Conservation (phyloP, 2,888 invertebrate genomes). For the Erebia epiphron region DNA sequence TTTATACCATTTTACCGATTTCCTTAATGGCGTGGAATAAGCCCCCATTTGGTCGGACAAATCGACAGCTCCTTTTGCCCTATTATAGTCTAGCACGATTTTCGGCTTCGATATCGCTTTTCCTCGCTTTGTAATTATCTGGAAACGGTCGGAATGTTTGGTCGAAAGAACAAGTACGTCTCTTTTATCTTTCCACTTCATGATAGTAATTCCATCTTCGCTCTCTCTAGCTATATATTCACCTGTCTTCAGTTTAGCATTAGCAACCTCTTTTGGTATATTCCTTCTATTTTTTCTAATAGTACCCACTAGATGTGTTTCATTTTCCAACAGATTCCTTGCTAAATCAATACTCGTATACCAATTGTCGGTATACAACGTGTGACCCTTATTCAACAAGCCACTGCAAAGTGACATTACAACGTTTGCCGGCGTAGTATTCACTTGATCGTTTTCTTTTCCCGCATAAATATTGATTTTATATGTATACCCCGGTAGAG, state of each 20-base stretch:
- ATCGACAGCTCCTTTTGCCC: slow-evolving; percentile 32
- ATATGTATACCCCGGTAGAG: slow-evolving; percentile 48
- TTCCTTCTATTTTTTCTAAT: slow-evolving; percentile 38
- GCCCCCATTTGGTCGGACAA: slow-evolving; percentile 43
- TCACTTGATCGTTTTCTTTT: slow-evolving; percentile 44
- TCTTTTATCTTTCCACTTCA: slow-evolving; percentile 41
- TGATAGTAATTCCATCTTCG: slow-evolving; percentile 38
- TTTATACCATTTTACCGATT: slow-evolving; percentile 44
- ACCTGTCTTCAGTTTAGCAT: slow-evolving; percentile 40
- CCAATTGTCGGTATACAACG: slow-evolving; percentile 46
- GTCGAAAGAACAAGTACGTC: slow-evolving; percentile 14
- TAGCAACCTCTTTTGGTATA: slow-evolving; percentile 37
- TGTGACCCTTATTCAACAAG: slow-evolving; percentile 46
- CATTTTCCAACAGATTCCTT: slow-evolving; percentile 41
- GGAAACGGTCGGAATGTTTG: slow-evolving; percentile 9
- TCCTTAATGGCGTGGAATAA: slow-evolving; percentile 43
- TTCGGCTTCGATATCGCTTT: slow-evolving; percentile 41
- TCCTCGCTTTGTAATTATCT: slow-evolving; percentile 26
- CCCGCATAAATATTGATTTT: slow-evolving; percentile 47
- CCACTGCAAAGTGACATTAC: slow-evolving; percentile 47
- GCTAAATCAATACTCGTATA: slow-evolving; percentile 45
- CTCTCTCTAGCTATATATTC: slow-evolving; percentile 39
- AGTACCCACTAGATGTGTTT: slow-evolving; percentile 46
- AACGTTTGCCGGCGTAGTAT: slow-evolving; percentile 46
- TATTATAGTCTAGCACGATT: slow-evolving; percentile 45